phyloP scores from a whole-genome alignment of 1,140 invertebrate species.

The Leptonema lineaticorne region DNA sequence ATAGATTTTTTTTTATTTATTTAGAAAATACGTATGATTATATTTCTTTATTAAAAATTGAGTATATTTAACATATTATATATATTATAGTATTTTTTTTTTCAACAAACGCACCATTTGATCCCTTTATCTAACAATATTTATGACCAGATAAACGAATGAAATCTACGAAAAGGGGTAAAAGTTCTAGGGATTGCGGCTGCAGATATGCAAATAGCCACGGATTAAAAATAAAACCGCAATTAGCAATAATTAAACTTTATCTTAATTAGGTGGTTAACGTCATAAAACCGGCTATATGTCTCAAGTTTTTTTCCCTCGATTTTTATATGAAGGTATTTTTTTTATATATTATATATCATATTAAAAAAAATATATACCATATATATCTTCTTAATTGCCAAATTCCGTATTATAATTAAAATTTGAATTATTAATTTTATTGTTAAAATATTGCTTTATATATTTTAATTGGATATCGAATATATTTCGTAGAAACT shows the following conservation, averaged over 20 bases:
- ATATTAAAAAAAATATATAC: too few relatives aligned
- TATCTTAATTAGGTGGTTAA: slow-evolving; percentile 41
- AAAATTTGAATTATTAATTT: too few relatives aligned
- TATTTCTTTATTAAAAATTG: background rate
- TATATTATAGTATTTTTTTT: slow-evolving; percentile 4
- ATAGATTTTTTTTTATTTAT: too few relatives aligned
- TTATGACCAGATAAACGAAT: slow-evolving; percentile 42
- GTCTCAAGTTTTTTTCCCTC: background rate
- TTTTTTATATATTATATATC: too few relatives aligned
- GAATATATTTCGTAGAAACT: too few relatives aligned
- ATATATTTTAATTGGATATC: too few relatives aligned
- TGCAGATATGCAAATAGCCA: slow-evolving; percentile 40
- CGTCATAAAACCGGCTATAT: background rate
- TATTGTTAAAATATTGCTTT: too few relatives aligned
- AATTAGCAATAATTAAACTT: slow-evolving; percentile 44
- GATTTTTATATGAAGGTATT: background rate
- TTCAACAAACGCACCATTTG: background rate
- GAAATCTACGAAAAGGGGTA: slow-evolving; percentile 27
- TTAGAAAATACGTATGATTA: background rate
- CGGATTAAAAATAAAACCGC: slow-evolving; percentile 43
- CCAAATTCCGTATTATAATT: too few relatives aligned
- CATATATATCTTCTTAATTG: too few relatives aligned
- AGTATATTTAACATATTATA: background rate
- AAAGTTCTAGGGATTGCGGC: slow-evolving; percentile 18
- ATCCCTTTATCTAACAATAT: slow-evolving; percentile 41